A percentile compares a stretch with the other conserved stretches of the same genome.
Evolutionary conservation across 1,140 invertebrate genomes (phyloP).

Genomic region (Phymastichus coffea): DNA sequence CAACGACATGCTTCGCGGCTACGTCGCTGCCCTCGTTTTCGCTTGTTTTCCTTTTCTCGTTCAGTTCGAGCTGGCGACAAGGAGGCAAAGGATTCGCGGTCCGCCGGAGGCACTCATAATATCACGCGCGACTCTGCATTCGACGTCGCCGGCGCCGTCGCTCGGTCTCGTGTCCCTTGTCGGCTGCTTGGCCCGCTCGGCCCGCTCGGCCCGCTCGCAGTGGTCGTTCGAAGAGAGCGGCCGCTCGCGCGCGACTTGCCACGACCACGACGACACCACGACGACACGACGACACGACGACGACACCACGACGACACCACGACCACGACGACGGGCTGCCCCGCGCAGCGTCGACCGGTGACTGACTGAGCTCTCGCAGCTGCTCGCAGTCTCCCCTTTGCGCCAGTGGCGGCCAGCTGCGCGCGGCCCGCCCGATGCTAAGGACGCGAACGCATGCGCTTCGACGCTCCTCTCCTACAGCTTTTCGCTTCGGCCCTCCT

Average conservation of each 20-base stretch:
- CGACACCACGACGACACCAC: too few relatives aligned
- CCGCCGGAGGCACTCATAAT: not conserved
- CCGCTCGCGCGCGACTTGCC: not conserved
- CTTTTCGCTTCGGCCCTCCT: not conserved
- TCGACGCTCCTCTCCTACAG: not conserved
- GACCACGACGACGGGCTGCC: slow-evolving; percentile 41
- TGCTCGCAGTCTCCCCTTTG: not conserved
- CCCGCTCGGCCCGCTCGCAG: not conserved
- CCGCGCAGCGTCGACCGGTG: slow-evolving; percentile 52
- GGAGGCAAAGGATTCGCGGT: not conserved
- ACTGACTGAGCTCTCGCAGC: slow-evolving; percentile 39
- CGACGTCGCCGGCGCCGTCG: not conserved
- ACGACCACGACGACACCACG: too few relatives aligned
- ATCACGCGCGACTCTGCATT: not conserved
- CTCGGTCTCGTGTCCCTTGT: not conserved
- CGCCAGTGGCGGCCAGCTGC: not conserved
- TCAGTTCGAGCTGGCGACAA: not conserved
- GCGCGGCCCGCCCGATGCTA: too few relatives aligned
- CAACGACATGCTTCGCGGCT: slow-evolving; percentile 44
- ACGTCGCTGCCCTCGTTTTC: not conserved
- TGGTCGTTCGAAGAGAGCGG: not conserved
- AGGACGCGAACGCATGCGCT: not conserved
- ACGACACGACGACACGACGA: too few relatives aligned
- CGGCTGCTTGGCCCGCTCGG: too few relatives aligned
- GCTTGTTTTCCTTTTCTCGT: not conserved